Evolutionary conservation across 2,888 invertebrate species (phyloP), one percentile per base, ranked within the genome.

Genomic region (Rhingia campestris): DNA sequence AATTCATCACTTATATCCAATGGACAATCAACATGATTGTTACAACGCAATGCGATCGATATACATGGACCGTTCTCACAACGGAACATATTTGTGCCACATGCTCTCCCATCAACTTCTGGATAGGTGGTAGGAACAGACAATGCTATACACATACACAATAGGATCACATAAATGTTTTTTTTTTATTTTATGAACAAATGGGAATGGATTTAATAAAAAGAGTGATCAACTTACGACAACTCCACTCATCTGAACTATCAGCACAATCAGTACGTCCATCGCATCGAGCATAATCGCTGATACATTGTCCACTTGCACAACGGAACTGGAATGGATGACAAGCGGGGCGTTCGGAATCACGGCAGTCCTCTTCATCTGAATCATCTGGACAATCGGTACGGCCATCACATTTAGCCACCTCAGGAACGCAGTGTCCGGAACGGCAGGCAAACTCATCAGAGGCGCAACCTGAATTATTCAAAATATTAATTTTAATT

Each of bases 41-140:
- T 93, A 90, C 96, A 96, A 82, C 94, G 93, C 79, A 93, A 93
- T 58, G 92, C 91, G 74, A 92, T 90, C 56, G 93, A 92, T 87
- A 97, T 95, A 91, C 96, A 97, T 37, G 95, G 95, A 56, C 96
- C 96, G 89, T 95, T 96, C 88, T 95, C 95, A 91, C 97, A 97
- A 86, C 94, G 93, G 92, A 95, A 95, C 89, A 94, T 92, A 87
- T 92, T 91, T 86, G 89, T 88, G 59, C 90, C 89, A 90, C 94
- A 94, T 86, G 89, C 88, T 77, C 87, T 86, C 30, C 77, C 77
- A 70, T 77, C 77, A 49, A 77, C 70, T 64, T 77, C 77, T 30
- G 77, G 77, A 51, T 64, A 45, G n/a, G 49, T 56, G 22, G 56
- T 49, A 5, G 47, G 39, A 4, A 53, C 39, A 59, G 56, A 67